A percentile compares a stretch with the other conserved stretches of the same genome.
Evolutionary conservation across 2,797 vertebrate species (phyloP).

Genomic region (Sebastes iracundus): DNA sequence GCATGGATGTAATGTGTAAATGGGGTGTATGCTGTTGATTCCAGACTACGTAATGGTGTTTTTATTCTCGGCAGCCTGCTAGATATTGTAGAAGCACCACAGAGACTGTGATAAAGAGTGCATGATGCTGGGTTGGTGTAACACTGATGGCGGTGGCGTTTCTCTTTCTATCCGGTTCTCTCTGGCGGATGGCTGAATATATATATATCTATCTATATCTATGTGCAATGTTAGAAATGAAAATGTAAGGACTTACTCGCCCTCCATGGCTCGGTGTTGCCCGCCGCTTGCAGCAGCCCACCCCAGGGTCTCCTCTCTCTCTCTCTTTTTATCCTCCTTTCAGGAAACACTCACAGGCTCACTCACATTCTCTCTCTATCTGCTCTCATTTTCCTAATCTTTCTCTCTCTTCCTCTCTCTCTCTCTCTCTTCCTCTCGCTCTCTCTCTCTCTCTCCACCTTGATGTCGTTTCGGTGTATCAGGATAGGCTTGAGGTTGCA

Average conservation of each 20-base stretch:
- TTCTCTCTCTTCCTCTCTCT: constrained; percentile 57
- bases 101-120: constrained; percentile 55
- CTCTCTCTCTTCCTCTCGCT: constrained; percentile 21
- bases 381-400: constrained; percentile 81
- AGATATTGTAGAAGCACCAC: constrained; percentile 58
- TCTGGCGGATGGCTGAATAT: constrained; percentile 51
- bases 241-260: constrained; percentile 88
- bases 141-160: constrained; percentile 58
- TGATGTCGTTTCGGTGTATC: constrained; percentile 84
- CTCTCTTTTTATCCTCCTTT: constrained; percentile 75
- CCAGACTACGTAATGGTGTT: constrained; percentile 81
- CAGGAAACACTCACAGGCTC: constrained; percentile 74
- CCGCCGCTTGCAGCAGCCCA: constrained; percentile 84
- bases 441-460: constrained; percentile 77
- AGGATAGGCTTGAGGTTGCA: constrained; percentile 86
- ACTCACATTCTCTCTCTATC: constrained; percentile 76
- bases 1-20: constrained; percentile 62
- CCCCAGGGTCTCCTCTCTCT: constrained; percentile 82
- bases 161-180: constrained; percentile 40
- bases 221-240: constrained; percentile 69
- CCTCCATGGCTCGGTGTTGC: constrained; percentile 88
- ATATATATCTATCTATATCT: constrained; percentile 16
- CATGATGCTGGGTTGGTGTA: constrained; percentile 63
- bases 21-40: constrained; percentile 79
- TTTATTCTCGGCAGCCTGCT: constrained; percentile 71